Evolutionary conservation across 2,888 invertebrate species (phyloP).

Genomic region (Cheilosia scutellata): DNA sequence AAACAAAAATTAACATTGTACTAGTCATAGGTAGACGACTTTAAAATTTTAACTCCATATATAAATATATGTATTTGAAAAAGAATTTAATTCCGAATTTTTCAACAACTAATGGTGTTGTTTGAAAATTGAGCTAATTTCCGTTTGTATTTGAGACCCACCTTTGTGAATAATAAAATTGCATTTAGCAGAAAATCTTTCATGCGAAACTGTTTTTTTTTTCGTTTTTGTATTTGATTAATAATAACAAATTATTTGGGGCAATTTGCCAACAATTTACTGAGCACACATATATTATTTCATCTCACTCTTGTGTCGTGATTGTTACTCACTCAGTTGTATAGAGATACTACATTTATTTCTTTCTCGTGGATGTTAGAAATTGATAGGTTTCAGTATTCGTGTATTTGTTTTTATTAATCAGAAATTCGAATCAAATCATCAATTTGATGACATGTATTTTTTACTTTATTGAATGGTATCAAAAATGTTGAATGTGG

Average conservation of each 20-base stretch:
- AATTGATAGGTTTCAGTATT: not conserved
- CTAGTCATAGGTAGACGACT: constrained; percentile 1
- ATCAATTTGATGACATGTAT: constrained; percentile 20
- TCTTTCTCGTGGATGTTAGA: not conserved
- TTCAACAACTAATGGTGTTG: not conserved
- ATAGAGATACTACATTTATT: not conserved
- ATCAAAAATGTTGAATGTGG: constrained; percentile 33
- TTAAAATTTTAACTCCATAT: not conserved
- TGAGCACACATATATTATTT: constrained; percentile 25
- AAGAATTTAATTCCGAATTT: not conserved
- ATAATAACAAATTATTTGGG: constrained; percentile 52
- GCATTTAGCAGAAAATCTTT: constrained; percentile 15
- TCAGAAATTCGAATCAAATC: constrained; percentile 34
- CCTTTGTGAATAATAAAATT: constrained; percentile 22
- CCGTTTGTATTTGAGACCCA: not conserved
- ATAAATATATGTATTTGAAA: too few relatives aligned
- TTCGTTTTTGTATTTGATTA: constrained; percentile 30
- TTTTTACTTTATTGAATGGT: constrained; percentile 29
- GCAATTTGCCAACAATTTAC: constrained; percentile 43
- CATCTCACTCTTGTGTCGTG: constrained; percentile 20
- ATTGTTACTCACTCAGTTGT: constrained; percentile 13
- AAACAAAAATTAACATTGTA: not conserved
- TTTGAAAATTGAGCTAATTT: not conserved
- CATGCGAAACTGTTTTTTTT: constrained; percentile 1
- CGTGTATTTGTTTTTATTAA: constrained; percentile 10